A percentile compares a stretch with the other conserved stretches of the same genome.
These are phyloP conservation scores for Erpornis zantholeuca DNA, from an alignment of 2,113 vertebrate genomes.

Conservation along the genomic window DNA sequence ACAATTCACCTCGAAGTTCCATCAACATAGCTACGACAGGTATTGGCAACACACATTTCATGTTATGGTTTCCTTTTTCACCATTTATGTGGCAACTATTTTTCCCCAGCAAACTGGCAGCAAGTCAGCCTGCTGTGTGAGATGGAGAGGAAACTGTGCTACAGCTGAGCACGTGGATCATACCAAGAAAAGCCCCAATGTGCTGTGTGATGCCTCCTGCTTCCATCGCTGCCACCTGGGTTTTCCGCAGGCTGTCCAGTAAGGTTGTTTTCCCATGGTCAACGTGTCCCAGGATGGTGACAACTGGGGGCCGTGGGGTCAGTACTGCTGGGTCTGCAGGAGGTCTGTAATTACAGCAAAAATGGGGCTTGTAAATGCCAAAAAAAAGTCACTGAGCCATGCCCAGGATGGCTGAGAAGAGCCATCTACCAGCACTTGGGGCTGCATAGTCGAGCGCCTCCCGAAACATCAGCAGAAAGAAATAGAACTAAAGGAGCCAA, in stretches of 20 bases:
- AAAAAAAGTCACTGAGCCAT: background rate
- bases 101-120: background rate
- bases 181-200: constrained; percentile 89
- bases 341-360: constrained; percentile 71
- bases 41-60: background rate
- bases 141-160: background rate
- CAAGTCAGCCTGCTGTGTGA: background rate
- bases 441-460: rapidly evolving
- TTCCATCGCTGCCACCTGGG: constrained; percentile 84
- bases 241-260: constrained; percentile 90
- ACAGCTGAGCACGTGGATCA: background rate
- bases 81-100: background rate
- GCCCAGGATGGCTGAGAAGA: background rate
- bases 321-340: constrained; percentile 78
- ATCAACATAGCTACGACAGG: rapidly evolving
- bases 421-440: background rate
- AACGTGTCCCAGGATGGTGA: constrained; percentile 97
- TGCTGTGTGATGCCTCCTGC: constrained; percentile 89
- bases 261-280: constrained; percentile 96
- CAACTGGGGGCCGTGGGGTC: constrained; percentile 81
- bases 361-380: background rate
- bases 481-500: background rate
- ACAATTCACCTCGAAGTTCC: background rate
- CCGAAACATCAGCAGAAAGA: background rate
- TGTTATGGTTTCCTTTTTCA: background rate